phyloP scores from a whole-genome alignment of 1,140 invertebrate genomes.

The Leptinotarsa undecemlineata region DNA sequence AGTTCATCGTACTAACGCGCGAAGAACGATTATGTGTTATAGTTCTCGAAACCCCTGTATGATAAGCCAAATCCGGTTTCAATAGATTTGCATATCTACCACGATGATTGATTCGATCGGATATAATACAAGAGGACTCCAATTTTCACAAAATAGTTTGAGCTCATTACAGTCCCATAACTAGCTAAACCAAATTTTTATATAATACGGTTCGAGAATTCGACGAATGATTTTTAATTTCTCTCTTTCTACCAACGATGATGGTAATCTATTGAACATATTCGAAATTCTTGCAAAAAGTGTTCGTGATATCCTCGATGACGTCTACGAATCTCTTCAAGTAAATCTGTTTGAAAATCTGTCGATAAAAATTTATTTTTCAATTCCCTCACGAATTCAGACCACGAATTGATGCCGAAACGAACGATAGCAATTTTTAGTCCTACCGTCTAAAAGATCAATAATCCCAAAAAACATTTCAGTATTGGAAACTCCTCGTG shows the following conservation, averaged over 20 bases:
- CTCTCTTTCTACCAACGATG: slow-evolving; percentile 31
- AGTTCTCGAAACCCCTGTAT: not conserved
- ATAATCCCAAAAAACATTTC: not conserved
- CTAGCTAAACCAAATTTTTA: slow-evolving; percentile 9
- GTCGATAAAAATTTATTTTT: too few species aligned
- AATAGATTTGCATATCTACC: not conserved
- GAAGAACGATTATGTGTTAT: not conserved
- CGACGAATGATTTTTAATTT: slow-evolving; percentile 43
- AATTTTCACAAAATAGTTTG: slow-evolving; percentile 10
- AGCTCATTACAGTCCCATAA: slow-evolving; percentile 21
- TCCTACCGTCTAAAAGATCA: not conserved
- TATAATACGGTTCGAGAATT: slow-evolving; percentile 40
- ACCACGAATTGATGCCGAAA: slow-evolving; percentile 30
- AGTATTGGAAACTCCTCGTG: not conserved
- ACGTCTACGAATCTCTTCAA: too few species aligned
- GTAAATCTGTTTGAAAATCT: too few species aligned
- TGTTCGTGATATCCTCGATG: slow-evolving; percentile 45
- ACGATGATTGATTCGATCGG: not conserved
- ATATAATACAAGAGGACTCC: slow-evolving; percentile 10
- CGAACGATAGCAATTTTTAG: not conserved
- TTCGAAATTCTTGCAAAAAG: slow-evolving; percentile 44
- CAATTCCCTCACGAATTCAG: slow-evolving; percentile 37
- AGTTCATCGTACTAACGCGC: not conserved
- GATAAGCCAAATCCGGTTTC: slow-evolving; percentile 25
- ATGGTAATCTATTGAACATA: slow-evolving; percentile 43